These are phyloP conservation scores for Stenotaenia linearis DNA, from an alignment of 2,888 invertebrate species.

Conservation along the genomic window DNA sequence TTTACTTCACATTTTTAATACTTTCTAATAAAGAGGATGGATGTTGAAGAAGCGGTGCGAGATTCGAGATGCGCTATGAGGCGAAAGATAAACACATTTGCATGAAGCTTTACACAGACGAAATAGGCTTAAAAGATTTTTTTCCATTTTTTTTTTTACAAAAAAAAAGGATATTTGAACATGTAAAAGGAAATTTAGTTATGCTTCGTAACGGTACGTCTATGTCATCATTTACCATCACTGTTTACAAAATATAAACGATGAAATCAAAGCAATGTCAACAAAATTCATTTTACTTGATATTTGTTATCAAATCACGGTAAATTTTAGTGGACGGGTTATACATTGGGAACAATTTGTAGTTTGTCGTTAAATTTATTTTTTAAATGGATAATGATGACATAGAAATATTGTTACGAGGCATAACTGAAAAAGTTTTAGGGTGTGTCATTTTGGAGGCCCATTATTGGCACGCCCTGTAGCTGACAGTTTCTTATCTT, in stretches of 20 bases:
- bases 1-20: not conserved
- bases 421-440: not conserved
- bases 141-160: not conserved
- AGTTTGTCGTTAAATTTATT: not conserved
- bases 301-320: not conserved
- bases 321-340: not conserved
- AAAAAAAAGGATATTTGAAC: not conserved
- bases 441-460: not conserved
- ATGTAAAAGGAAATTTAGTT: not conserved
- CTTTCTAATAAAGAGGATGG: not conserved
- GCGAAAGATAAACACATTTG: slow-evolving; percentile 11
- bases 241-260: no score
- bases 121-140: not conserved
- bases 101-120: not conserved
- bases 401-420: not conserved
- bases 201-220: no score
- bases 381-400: not conserved
- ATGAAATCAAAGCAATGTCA: not conserved
- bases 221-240: no score
- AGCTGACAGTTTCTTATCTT: slow-evolving; percentile 23
- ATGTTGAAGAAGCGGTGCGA: not conserved
- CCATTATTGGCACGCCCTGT: not conserved
- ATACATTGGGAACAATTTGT: not conserved
- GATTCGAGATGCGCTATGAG: not conserved
- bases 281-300: not conserved